Percentiles rank a stretch among this genome's conserved stretches.
Conservation (phyloP, 2,797 vertebrate species). For the Sitta carolinensis region DNA sequence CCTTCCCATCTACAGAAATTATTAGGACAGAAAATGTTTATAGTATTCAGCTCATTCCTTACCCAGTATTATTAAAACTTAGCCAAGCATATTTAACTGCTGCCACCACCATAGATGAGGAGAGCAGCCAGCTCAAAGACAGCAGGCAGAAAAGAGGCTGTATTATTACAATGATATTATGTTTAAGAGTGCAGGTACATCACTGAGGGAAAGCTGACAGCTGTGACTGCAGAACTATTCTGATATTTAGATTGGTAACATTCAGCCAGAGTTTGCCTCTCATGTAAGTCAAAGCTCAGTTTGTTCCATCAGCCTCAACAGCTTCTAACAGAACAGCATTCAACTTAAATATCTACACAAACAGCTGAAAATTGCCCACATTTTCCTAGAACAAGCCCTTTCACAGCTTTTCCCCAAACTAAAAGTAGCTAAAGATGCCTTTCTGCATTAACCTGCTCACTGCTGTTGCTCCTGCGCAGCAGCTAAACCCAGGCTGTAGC, state of each 20-base stretch:
- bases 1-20: not conserved
- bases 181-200: not conserved
- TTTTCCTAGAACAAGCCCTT: not conserved
- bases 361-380: not conserved
- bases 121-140: not conserved
- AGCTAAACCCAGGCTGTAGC: not conserved
- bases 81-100: not conserved
- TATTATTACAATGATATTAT: not conserved
- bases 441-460: not conserved
- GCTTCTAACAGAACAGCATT: not conserved
- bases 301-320: not conserved
- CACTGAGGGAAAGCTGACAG: not conserved
- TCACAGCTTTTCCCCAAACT: not conserved
- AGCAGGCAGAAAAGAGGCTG: not conserved
- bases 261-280: not conserved
- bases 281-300: not conserved
- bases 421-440: not conserved
- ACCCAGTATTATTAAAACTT: not conserved
- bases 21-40: not conserved
- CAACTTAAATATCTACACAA: not conserved
- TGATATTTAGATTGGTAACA: not conserved
- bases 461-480: not conserved
- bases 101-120: not conserved
- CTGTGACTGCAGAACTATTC: not conserved
- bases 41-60: not conserved